Base-by-base conservation (phyloP, 92 coral and sea anemone species). In the Phenganax marumi region DNA sequence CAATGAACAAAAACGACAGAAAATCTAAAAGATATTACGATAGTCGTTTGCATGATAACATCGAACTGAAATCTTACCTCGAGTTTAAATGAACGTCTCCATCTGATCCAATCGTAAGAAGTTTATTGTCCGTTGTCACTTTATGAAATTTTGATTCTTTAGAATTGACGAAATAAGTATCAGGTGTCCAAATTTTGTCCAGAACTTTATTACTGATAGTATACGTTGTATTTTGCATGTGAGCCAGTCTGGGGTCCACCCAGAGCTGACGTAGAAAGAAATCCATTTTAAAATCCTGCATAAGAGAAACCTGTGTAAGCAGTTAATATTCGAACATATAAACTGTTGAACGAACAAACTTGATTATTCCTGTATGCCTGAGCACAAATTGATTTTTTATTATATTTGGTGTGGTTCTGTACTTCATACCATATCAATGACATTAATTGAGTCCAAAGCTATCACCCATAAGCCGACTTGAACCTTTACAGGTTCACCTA, bases 381-480 rank as follows among this genome's bases (percentile, higher is more conserved):
- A 5, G 43, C 43, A 5, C 43, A 1, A 13, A 13, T 56, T 7
- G 63, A 56, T 56, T 56, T 56, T 19, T 56, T 54, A 54, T 54
- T 54, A 19, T 7, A 56, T 56, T 56, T 7, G 63, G 1, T 14
- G 72, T 17, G 1, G 72, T 17, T 17, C 2, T 17, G 3, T 23
- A 33, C 3, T 17, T 1, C 93, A 73, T 87, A 96, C 99, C 99
- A 96, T 96, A 69, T 96, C 97, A 11, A 92, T 90, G 39, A 96
- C 99, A 78, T 96, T 91, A 48, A 96, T 96, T 1, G 99, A 89
- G 83, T 96, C 97, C 58, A 96, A 89, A 19, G 99, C 91, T 26
- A 96, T 85, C 19, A 96, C 97, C 99, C 99, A 96, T 84, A 96
- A 87, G 60, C 99, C 99, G 82, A 96, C 90, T 8, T 82, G 85